Evolutionary conservation across 2,113 vertebrate species (phyloP).

Genomic region (Riparia riparia): DNA sequence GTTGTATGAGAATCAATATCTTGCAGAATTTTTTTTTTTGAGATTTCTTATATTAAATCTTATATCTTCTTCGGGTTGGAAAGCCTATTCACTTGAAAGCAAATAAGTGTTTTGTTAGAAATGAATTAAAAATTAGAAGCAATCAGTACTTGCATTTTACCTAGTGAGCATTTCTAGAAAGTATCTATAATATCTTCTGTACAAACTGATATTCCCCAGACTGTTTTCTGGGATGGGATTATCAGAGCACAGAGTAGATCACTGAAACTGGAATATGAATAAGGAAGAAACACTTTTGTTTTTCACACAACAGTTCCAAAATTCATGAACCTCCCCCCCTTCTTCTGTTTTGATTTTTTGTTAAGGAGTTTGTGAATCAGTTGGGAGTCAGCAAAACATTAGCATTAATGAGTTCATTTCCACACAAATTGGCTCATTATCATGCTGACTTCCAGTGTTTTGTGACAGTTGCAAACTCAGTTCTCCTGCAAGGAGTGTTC

Average conservation of each 20-base stretch:
- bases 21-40: background rate
- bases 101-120: background rate
- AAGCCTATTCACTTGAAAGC: background rate
- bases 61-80: background rate
- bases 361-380: conserved; percentile 69
- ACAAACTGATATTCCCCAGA: background rate
- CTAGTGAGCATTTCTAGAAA: background rate
- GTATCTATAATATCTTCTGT: background rate
- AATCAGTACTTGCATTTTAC: background rate
- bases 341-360: conserved; percentile 70
- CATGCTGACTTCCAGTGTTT: conserved; percentile 69
- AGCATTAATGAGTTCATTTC: conserved; percentile 80
- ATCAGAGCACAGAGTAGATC: background rate
- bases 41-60: background rate
- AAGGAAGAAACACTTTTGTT: background rate
- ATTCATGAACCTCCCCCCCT: conserved; percentile 49
- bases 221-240: background rate
- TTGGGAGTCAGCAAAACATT: conserved; percentile 77
- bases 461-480: conserved; percentile 47
- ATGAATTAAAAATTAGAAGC: background rate
- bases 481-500: conserved; percentile 57
- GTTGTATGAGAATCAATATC: background rate
- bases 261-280: background rate
- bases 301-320: conserved; percentile 37
- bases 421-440: conserved; percentile 77